Evolutionary conservation across 2,888 invertebrate genomes (phyloP), one percentile per base, ranked within the genome.

Genomic region (Resseliella maxima): DNA sequence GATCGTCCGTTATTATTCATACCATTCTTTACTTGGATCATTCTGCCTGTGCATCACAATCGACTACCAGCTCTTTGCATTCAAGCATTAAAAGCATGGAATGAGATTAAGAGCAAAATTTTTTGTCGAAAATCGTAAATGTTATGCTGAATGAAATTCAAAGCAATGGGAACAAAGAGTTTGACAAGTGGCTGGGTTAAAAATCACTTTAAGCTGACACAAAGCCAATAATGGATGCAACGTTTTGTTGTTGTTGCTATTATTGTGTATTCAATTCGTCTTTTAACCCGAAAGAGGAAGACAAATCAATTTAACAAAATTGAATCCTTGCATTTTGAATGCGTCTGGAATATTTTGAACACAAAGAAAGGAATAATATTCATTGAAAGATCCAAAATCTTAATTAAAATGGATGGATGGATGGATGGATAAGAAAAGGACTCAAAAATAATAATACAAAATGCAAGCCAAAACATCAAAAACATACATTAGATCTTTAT

Each of bases 211-310:
- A 72, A 72, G 31, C 72, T 31, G 72, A 72, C 72, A 72, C 35
- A 72, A 72, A 72, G 72, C 72, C 72, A 72, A 72, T 72, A 72
- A 72, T 72, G 72, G 72, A 72, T 72, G 72, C 72, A 72, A 72
- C 15, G 15, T 72, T 72, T 72, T 31, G 72, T 72, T 72, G 31
- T 31, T 72, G 72, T 72, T 3, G 72, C 31, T n/a, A 5, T 31
- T 72, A 31, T 72, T 59, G 5, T 24, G n/a, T 18, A 72, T 31
- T 31, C 72, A 31, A 31, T 27, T 27, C 15, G 18, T 59, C 5
- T 59, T 59, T 24, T 2, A 59, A 35, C 5, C 35, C 2, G 31
- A 72, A 31, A 35, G 15, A 72, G 31, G 72, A 72, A 72, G 31
- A 72, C 35, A 35, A 72, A 72, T 72, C 72, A 72, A 72, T 72